Conservation (phyloP, 2,113 vertebrate genomes). For the Oncorhynchus mykiss region DNA sequence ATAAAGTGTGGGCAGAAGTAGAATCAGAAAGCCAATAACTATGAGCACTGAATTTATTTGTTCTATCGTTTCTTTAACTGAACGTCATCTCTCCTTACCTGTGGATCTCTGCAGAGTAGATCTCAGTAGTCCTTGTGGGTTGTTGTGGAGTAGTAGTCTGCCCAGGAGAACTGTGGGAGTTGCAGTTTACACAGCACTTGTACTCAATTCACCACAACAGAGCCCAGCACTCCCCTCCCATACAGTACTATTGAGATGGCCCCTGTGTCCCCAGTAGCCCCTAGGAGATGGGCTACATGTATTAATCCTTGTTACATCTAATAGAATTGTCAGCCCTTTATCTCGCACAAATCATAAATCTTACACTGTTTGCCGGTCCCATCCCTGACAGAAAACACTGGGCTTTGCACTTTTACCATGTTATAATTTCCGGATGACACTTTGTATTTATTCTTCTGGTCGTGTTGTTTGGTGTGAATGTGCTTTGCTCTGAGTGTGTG, state of each 20-base stretch:
- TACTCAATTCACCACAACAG: neutral
- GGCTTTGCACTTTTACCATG: constrained; percentile 15
- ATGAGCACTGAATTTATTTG: neutral
- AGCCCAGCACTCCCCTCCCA: neutral
- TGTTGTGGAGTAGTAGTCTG: neutral
- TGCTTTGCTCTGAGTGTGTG: neutral
- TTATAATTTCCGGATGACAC: constrained; percentile 18
- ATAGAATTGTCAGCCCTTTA: constrained; percentile 33
- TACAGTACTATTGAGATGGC: neutral
- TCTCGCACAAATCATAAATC: constrained; percentile 26
- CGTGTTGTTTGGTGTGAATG: neutral
- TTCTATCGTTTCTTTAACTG: neutral
- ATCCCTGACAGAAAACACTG: constrained; percentile 31
- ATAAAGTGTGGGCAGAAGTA: neutral
- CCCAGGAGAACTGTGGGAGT: neutral
- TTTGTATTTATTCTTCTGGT: constrained; percentile 24
- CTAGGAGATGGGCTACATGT: neutral
- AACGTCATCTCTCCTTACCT: neutral
- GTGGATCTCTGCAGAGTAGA: neutral
- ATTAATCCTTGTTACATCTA: constrained; percentile 28
- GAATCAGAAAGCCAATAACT: neutral
- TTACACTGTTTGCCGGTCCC: constrained; percentile 12
- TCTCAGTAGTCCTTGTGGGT: neutral
- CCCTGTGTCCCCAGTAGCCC: neutral
- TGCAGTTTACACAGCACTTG: neutral